Evolutionary conservation across 2,888 invertebrate species (phyloP).

Genomic region (Alloplasta piceator): DNA sequence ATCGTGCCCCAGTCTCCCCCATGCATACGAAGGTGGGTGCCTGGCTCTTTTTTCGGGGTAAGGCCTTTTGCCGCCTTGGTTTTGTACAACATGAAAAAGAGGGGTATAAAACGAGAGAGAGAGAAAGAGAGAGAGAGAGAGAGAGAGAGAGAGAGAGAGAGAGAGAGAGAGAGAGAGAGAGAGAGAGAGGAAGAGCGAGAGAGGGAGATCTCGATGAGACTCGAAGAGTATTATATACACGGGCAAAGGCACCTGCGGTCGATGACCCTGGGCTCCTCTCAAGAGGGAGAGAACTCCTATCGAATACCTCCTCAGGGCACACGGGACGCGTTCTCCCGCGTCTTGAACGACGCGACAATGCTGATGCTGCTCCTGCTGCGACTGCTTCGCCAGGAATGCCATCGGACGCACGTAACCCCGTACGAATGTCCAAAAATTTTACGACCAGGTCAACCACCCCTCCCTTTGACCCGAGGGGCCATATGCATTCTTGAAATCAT

Average conservation of each 20-base stretch:
- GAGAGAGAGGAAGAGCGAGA: conserved; percentile 46
- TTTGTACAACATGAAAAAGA: conserved; percentile 21
- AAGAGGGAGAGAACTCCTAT: conserved; percentile 66
- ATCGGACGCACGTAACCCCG: conserved; percentile 71
- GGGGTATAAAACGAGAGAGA: conserved; percentile 12
- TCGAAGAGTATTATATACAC: too few relatives aligned
- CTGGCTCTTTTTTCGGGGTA: conserved; percentile 34
- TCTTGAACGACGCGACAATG: conserved; percentile 60
- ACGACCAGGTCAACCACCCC: conserved; percentile 33
- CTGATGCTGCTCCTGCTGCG: conserved; percentile 58
- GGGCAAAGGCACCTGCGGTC: conserved; percentile 82
- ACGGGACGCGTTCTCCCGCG: conserved; percentile 36
- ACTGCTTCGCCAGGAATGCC: conserved; percentile 66
- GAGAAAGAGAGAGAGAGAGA: conserved; percentile 29
- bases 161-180: conserved; percentile 31
- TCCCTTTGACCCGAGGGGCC: too few relatives aligned
- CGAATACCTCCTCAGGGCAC: conserved; percentile 76
- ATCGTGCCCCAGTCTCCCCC: too few relatives aligned
- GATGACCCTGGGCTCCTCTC: conserved; percentile 77
- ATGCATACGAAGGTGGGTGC: conserved; percentile 49
- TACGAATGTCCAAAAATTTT: conserved; percentile 55
- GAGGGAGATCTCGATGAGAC: too few relatives aligned
- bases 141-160: conserved; percentile 22
- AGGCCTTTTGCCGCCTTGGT: conserved; percentile 32
- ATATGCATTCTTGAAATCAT: too few relatives aligned